Base-by-base conservation (phyloP, 2,888 invertebrate genomes). In the Ypsolopha sequella region DNA sequence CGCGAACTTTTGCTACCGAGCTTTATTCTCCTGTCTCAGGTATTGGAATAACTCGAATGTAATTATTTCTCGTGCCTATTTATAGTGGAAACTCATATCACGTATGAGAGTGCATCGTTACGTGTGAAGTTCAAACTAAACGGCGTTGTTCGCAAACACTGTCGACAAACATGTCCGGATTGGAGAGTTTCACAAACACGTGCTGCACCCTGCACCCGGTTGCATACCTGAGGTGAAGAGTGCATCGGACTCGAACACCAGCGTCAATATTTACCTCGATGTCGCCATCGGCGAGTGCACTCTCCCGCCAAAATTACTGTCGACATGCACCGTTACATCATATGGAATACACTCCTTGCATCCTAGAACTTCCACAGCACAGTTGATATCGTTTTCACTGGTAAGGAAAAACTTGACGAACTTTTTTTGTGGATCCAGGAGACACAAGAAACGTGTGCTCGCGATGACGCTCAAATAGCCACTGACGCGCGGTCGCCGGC, bases 251-350 rank as follows among this genome's bases (percentile, higher is more conserved):
- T 11, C 47, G 1, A 36, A 9, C 13, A 13, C 24, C 45, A 9
- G 38, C 14, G 47, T 13, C 47, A 47, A 47, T 47, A 47, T 47
- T 47, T 47, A 47, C 47, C 47, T 47, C 47, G 7, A 14, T 4
- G 36, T 36, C 8, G 13, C 47, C 7, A 36, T 47, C 24, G 9
- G 47, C 36, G 24, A 24, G 24, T 24, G 24, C 24, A 24, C 24
- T 46, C 35, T 35, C n/a, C 34, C n/a, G 35, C 24, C 24, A n/a
- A n/a, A 46, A 46, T 34, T 4, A 33, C 35, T 36, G 24, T 43
- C 11, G 11, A 7, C 9, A 46, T 6, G 24, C 24, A 24, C 24
- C 24, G 24, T 4, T 34, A 46, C 46, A 35, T 35, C 46, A 46
- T 46, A 46, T 7, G 24, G 24, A 46, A 7, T 7, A 35, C 24